phyloP scores from a whole-genome alignment of 2,113 vertebrate species.

The Chamaetylas fuelleborni region DNA sequence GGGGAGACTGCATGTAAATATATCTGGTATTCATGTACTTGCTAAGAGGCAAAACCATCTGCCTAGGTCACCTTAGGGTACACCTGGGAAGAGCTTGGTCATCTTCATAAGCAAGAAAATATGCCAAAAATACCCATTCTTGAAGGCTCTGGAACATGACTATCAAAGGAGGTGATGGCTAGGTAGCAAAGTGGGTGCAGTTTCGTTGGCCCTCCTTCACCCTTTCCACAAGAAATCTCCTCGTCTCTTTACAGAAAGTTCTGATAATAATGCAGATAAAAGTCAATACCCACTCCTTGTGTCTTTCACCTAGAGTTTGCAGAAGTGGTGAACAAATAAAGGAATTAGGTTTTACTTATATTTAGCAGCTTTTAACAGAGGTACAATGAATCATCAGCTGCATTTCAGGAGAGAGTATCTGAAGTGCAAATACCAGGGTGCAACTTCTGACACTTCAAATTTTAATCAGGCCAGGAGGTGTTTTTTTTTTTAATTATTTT shows the following conservation, averaged over 20 bases:
- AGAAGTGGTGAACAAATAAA: background rate
- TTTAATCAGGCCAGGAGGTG: background rate
- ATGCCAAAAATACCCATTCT: background rate
- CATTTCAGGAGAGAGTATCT: background rate
- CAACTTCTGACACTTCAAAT: conserved; percentile 9
- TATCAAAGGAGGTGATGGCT: background rate
- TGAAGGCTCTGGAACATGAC: background rate
- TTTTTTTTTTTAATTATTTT: background rate
- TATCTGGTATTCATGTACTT: background rate
- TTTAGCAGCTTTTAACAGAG: conserved; percentile 47
- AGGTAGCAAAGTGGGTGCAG: background rate
- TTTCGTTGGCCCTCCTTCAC: background rate
- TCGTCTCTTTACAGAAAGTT: background rate
- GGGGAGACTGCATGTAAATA: background rate
- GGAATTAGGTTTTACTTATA: conserved; percentile 1
- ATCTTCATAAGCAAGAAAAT: background rate
- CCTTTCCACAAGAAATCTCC: background rate
- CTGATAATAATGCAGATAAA: background rate
- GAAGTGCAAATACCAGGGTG: conserved; percentile 6
- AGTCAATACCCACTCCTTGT: background rate
- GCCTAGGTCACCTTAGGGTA: background rate
- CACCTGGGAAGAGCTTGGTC: background rate
- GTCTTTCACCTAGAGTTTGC: background rate
- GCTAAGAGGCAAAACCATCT: background rate
- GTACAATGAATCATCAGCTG: conserved; percentile 41